Conservation (phyloP, 1,140 invertebrate species). For the Drosophila sulfurigaster region DNA sequence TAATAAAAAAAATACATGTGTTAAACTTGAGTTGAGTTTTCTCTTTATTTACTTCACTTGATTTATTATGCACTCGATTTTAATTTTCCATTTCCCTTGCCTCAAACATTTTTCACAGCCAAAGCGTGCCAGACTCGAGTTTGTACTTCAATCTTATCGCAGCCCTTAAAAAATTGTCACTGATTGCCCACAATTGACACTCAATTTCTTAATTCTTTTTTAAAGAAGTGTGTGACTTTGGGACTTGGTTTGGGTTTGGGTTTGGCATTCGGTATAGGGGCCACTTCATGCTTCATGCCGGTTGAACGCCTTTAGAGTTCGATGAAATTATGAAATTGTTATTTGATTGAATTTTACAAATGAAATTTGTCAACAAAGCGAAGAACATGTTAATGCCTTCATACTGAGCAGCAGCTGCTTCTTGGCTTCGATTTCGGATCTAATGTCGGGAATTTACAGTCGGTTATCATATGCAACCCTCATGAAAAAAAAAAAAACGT, state of each 20-base stretch:
- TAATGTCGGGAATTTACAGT: slow-evolving; percentile 9
- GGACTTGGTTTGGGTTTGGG: neutral
- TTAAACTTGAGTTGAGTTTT: slow-evolving; percentile 55
- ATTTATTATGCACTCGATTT: slow-evolving; percentile 30
- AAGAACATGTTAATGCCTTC: slow-evolving; percentile 34
- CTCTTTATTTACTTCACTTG: slow-evolving; percentile 31
- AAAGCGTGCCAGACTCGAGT: slow-evolving; percentile 61
- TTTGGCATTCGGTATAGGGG: slow-evolving; percentile 52
- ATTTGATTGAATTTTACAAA: slow-evolving; percentile 59
- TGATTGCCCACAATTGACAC: slow-evolving; percentile 60
- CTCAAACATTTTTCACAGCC: slow-evolving; percentile 1
- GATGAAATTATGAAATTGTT: slow-evolving; percentile 66
- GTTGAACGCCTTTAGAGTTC: slow-evolving; percentile 56
- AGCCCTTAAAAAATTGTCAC: slow-evolving; percentile 56
- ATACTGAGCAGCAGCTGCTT: slow-evolving; percentile 42
- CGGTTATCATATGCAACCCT: slow-evolving; percentile 50
- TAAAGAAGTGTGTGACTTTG: slow-evolving; percentile 18
- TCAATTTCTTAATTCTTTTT: slow-evolving; percentile 42
- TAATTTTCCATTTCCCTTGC: slow-evolving; percentile 14
- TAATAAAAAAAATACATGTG: slow-evolving; percentile 73
- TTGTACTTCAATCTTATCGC: slow-evolving; percentile 53
- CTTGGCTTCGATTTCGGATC: neutral
- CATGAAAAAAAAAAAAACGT: slow-evolving; percentile 74
- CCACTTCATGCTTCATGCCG: slow-evolving; percentile 59
- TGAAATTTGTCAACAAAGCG: slow-evolving; percentile 71